Evolutionary conservation across 2,888 invertebrate species (phyloP), one percentile per base, ranked within the genome.

Genomic region (Oligia latruncula): DNA sequence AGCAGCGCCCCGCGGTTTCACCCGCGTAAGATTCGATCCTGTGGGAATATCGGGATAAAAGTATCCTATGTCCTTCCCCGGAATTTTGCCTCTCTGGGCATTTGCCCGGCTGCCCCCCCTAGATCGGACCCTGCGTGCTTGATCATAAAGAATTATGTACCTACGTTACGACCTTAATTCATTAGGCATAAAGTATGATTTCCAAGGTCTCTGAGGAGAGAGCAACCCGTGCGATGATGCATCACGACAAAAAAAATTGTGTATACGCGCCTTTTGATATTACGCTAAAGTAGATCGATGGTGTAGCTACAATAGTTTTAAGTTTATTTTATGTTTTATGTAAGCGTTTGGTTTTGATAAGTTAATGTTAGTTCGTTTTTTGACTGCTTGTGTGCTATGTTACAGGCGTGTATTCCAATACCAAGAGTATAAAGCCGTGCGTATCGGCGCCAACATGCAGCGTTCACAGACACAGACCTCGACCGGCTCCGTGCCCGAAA

Each of bases 391-490:
- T 62, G 40, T 74, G 13, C 11, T 74, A 75, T 84, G 71, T 95
- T 95, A 77, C 93, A 95, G 95, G 93, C 87, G 91, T 90, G 75
- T 93, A 94, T 71, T 74, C 79, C 84, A 62, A 93, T 55, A 62
- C 93, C 49, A 85, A 92, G 80, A 91, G 93, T 89, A 62, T 94
- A 80, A 95, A 95, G 90, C 94, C 96, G 68, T 96, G 96, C 87
- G 89, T 94, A 76, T 95, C 96, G 70, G 95, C 92, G 65, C 95
- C 96, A 65, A 90, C 94, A 87, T 96, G 96, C 91, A 94, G 94
- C 84, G 90, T 88, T 23, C 96, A 96, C 90, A 94, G 86, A 73
- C 95, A 95, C 84, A 92, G 95, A 84, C 96, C 95, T 4, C 92
- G 94, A 62, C 93, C 95, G 60, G 90, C 94, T 35, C 95, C 96